A percentile compares a stretch with the other conserved stretches of the same genome.
Evolutionary conservation across 1,140 invertebrate genomes (phyloP).

Genomic region (Heterodera schachtii): DNA sequence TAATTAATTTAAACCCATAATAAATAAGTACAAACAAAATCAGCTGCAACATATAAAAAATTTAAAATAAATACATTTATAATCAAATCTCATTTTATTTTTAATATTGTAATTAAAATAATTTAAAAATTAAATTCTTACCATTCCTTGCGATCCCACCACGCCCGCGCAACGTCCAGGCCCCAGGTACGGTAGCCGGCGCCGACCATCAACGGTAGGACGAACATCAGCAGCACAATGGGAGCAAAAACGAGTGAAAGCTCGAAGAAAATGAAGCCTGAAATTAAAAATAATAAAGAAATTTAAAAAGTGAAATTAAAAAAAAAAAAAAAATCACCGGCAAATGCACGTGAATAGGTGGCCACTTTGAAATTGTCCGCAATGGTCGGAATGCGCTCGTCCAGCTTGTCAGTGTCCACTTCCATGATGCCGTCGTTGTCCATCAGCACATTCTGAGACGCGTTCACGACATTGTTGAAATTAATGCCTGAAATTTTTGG

Average conservation of each 20-base stretch:
- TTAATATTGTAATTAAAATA: too few species aligned
- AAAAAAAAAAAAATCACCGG: conserved; percentile 1
- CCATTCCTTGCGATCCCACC: conserved; percentile 45
- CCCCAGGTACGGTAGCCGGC: conserved; percentile 38
- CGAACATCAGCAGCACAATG: conserved; percentile 32
- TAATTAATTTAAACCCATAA: too few species aligned
- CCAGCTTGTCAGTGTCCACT: conserved; percentile 33
- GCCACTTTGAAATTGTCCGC: conserved; percentile 41
- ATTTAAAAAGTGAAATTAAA: not conserved
- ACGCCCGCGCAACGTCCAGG: conserved; percentile 31
- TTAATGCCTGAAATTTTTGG: conserved; percentile 29
- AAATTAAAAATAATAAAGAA: not conserved
- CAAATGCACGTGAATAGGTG: conserved; percentile 36
- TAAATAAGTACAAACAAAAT: too few species aligned
- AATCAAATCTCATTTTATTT: too few species aligned
- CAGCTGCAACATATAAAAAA: too few species aligned
- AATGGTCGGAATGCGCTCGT: conserved; percentile 27
- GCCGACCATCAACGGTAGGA: conserved; percentile 41
- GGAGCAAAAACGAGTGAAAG: conserved; percentile 36
- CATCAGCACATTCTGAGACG: conserved; percentile 25
- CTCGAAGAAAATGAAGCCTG: conserved; percentile 38
- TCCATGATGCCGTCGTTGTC: conserved; percentile 43
- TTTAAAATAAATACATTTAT: too few species aligned
- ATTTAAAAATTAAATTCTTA: too few species aligned
- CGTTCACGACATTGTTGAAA: conserved; percentile 39